Conservation (phyloP, 1,140 invertebrate species). For the Monomorium pharaonis region DNA sequence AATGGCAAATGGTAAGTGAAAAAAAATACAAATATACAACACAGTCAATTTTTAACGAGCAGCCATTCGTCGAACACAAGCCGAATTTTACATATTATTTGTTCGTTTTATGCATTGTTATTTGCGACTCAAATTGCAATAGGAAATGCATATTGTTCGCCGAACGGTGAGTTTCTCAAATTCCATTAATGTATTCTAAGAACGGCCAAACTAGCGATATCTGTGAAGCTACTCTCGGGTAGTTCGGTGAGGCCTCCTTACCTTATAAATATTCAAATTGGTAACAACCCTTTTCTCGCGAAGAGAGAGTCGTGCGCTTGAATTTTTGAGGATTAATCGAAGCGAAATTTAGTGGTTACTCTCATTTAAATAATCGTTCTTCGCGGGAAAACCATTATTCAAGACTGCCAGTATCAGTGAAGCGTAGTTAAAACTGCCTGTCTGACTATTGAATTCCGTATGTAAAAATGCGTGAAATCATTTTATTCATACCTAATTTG, state of each 20-base stretch:
- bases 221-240: conserved; percentile 66
- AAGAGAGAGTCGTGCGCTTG: conserved; percentile 67
- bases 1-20: background rate
- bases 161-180: conserved; percentile 16
- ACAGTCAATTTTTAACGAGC: background rate
- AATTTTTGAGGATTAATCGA: conserved; percentile 75
- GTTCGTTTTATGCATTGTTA: background rate
- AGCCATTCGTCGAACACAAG: background rate
- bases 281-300: conserved; percentile 58
- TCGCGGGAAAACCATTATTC: conserved; percentile 32
- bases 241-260: conserved; percentile 66
- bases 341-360: conserved; percentile 65
- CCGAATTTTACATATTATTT: background rate
- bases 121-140: background rate
- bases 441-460: conserved; percentile 18
- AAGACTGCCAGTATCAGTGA: conserved; percentile 6
- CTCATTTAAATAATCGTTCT: conserved; percentile 64
- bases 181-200: conserved; percentile 68
- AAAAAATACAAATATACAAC: background rate
- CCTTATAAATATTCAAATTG: conserved; percentile 79
- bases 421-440: conserved; percentile 9
- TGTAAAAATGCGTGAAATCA: background rate
- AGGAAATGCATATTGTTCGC: conserved; percentile 30
- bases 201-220: conserved; percentile 63
- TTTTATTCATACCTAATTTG: background rate